A percentile compares a stretch with the other conserved stretches of the same genome.
phyloP scores from a whole-genome alignment of 1,140 invertebrate genomes.

The Heliconius congener region DNA sequence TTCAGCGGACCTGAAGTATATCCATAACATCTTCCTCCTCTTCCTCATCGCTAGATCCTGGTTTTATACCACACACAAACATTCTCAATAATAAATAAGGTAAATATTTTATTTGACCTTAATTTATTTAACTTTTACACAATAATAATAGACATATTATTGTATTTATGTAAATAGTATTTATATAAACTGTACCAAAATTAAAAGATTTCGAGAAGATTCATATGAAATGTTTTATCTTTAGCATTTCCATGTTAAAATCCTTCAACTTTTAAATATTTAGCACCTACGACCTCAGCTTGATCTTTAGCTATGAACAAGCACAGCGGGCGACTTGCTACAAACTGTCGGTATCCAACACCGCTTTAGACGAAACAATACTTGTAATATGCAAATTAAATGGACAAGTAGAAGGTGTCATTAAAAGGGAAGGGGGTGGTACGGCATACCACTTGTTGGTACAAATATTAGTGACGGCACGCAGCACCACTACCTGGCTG shows the following conservation, averaged over 20 bases:
- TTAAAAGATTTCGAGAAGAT: too few species aligned
- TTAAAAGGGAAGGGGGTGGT: conserved; percentile 67
- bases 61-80: conserved; percentile 68
- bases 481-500: conserved; percentile 44
- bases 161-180: background rate
- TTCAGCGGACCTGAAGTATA: conserved; percentile 61
- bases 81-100: conserved; percentile 44
- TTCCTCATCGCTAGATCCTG: conserved; percentile 71
- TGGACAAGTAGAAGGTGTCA: conserved; percentile 65
- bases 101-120: conserved; percentile 15
- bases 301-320: conserved; percentile 34
- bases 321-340: conserved; percentile 41
- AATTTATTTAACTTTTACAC: background rate
- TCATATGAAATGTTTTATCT: too few species aligned
- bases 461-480: conserved; percentile 54
- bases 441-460: conserved; percentile 61
- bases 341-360: conserved; percentile 48
- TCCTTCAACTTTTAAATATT: background rate
- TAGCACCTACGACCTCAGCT: background rate
- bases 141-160: background rate
- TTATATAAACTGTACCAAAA: background rate
- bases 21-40: conserved; percentile 76
- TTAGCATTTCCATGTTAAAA: background rate
- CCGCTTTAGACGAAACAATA: conserved; percentile 52
- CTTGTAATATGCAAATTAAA: conserved; percentile 76